Conservation (phyloP, 2,797 vertebrate genomes). For the Limnodromus scolopaceus region DNA sequence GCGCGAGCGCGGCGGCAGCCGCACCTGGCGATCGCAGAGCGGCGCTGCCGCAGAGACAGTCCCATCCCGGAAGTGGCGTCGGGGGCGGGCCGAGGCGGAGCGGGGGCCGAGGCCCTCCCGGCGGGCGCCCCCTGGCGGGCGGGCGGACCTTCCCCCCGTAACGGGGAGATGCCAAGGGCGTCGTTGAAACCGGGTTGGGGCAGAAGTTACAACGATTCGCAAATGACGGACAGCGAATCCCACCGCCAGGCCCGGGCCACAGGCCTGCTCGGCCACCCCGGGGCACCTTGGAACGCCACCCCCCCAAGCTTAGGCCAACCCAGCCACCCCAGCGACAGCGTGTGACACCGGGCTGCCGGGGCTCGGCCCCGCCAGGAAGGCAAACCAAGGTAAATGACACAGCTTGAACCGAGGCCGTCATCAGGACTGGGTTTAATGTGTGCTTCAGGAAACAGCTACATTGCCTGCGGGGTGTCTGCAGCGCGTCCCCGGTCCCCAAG, state of each 20-base stretch:
- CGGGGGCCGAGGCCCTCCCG: background rate
- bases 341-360: accelerated
- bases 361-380: background rate
- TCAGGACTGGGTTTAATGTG: background rate
- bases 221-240: accelerated
- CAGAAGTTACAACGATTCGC: background rate
- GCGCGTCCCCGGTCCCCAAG: background rate
- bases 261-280: too few relatives aligned
- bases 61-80: background rate
- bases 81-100: background rate
- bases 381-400: accelerated
- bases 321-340: accelerated
- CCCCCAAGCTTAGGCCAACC: accelerated
- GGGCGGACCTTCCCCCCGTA: too few relatives aligned
- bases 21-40: background rate
- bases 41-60: background rate
- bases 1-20: background rate
- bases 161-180: accelerated
- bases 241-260: background rate
- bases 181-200: background rate
- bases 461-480: background rate
- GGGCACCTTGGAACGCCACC: background rate
- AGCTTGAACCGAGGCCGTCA: background rate
- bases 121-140: background rate
- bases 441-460: background rate